Percentiles rank a stretch among this genome's conserved stretches.
phyloP scores from a whole-genome alignment of 2,888 invertebrate species.

The Coelogynopora nodosa region DNA sequence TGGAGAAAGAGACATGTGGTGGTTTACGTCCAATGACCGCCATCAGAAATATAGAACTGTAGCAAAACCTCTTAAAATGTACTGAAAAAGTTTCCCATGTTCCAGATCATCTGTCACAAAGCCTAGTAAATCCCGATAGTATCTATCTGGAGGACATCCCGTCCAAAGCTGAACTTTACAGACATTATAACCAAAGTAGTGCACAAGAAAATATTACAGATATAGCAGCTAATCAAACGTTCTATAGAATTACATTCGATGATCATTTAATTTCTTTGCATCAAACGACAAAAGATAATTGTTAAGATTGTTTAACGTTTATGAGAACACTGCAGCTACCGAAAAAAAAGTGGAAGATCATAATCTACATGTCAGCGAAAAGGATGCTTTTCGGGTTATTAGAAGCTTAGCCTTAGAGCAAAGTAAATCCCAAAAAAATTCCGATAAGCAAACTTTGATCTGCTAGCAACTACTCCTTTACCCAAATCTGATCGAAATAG shows the following conservation, averaged over 20 bases:
- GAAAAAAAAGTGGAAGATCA: neutral
- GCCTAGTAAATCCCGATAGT: too few species aligned
- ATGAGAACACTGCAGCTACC: neutral
- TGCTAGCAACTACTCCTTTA: neutral
- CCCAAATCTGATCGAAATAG: neutral
- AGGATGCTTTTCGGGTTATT: neutral
- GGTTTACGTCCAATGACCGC: too few species aligned
- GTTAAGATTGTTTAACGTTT: neutral
- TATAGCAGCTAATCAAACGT: neutral
- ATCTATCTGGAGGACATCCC: too few species aligned
- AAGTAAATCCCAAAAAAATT: neutral
- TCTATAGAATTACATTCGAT: neutral
- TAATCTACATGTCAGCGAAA: neutral
- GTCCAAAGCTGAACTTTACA: too few species aligned
- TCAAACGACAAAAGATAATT: neutral
- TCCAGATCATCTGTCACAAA: too few species aligned
- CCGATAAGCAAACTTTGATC: neutral
- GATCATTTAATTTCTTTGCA: neutral
- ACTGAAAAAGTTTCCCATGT: too few species aligned
- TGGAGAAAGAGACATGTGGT: too few species aligned
- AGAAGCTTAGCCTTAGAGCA: neutral
- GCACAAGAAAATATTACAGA: neutral
- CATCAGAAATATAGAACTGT: too few species aligned
- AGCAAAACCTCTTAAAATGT: too few species aligned
- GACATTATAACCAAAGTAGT: too few species aligned